Evolutionary conservation across 2,888 invertebrate species (phyloP).

Genomic region (Noctuana brunneofusca): DNA sequence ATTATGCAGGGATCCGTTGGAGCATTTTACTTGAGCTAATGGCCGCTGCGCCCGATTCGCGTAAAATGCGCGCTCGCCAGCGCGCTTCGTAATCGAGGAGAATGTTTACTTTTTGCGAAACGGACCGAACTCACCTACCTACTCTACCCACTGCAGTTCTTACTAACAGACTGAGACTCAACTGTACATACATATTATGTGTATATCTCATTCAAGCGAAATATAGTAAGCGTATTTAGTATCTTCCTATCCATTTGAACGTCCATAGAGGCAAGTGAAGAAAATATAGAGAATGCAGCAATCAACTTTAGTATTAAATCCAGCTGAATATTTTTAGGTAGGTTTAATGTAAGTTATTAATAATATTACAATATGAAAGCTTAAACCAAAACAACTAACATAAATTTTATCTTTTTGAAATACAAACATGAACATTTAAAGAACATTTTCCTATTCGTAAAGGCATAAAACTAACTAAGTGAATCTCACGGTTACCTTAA

Average conservation of each 20-base stretch:
- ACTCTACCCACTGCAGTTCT: neutral
- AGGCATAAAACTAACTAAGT: constrained; percentile 27
- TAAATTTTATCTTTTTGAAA: neutral
- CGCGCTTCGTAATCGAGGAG: constrained; percentile 31
- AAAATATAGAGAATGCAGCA: no score
- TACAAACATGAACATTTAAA: constrained; percentile 6
- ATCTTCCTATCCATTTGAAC: no score
- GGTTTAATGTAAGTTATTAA: neutral
- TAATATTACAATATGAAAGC: neutral
- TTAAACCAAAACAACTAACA: constrained; percentile 1
- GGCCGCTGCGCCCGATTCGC: constrained; percentile 57
- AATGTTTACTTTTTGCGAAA: constrained; percentile 30
- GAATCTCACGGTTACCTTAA: constrained; percentile 21
- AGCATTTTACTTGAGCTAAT: constrained; percentile 60
- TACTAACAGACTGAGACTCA: neutral
- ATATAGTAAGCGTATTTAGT: no score
- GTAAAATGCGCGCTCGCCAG: constrained; percentile 51
- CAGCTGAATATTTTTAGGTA: no score
- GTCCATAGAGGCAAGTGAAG: no score
- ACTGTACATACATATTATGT: neutral
- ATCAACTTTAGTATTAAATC: no score
- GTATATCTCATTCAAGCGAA: no score
- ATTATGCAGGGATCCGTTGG: constrained; percentile 65
- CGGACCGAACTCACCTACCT: neutral
- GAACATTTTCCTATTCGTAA: constrained; percentile 1